Conservation (phyloP, 2,888 invertebrate species). For the Hydraecia micacea region DNA sequence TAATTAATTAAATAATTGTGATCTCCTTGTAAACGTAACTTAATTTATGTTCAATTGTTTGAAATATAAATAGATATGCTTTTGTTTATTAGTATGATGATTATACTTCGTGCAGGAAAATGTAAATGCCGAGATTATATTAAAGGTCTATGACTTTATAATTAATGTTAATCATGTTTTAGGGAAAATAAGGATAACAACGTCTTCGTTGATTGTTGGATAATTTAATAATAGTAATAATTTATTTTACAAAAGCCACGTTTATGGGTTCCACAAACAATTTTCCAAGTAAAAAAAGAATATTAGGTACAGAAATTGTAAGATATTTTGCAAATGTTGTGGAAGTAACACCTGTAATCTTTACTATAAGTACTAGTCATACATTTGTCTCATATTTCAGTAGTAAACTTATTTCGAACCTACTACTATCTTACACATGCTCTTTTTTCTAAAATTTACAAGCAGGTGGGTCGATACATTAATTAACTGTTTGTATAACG, state of each 20-base stretch:
- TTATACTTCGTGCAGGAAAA: slow-evolving; percentile 7
- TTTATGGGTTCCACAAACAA: background rate
- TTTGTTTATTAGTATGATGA: slow-evolving; percentile 24
- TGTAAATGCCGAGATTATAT: slow-evolving; percentile 20
- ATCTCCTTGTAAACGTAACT: slow-evolving; percentile 66
- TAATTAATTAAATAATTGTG: slow-evolving; percentile 78
- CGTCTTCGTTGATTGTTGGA: background rate
- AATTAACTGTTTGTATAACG: slow-evolving; percentile 45
- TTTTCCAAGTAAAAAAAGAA: background rate
- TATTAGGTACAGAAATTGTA: background rate
- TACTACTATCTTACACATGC: background rate
- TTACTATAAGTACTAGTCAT: background rate
- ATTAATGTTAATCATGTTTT: background rate
- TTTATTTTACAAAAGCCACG: background rate
- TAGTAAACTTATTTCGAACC: background rate
- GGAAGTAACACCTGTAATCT: background rate
- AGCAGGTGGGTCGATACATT: slow-evolving; percentile 29
- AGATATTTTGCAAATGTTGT: background rate
- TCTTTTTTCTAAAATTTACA: slow-evolving; percentile 1
- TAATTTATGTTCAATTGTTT: slow-evolving; percentile 62
- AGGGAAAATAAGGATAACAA: background rate
- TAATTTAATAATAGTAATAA: background rate
- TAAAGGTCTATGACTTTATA: background rate
- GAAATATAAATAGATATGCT: slow-evolving; percentile 37
- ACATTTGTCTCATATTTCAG: background rate